Evolutionary conservation across 2,797 vertebrate species (phyloP).

Genomic region (Dallia pectoralis): DNA sequence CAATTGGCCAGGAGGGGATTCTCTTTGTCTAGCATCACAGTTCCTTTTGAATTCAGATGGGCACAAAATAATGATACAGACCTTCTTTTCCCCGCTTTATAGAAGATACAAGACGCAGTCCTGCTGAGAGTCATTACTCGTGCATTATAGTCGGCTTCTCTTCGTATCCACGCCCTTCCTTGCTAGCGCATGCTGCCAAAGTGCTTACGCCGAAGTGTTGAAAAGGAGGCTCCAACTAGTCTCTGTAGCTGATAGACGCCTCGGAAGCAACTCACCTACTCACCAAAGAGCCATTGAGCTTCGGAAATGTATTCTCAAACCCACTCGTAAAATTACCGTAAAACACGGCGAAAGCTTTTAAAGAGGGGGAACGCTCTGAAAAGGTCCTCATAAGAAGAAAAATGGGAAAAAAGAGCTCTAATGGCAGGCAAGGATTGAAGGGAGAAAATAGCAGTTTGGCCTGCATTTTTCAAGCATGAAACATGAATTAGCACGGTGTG

Average conservation of each 20-base stretch:
- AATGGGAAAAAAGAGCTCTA: slow-evolving; percentile 30
- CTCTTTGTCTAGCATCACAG: slow-evolving; percentile 74
- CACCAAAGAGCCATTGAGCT: slow-evolving; percentile 48
- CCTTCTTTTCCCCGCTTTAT: slow-evolving; percentile 73
- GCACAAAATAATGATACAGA: slow-evolving; percentile 71
- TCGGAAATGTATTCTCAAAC: slow-evolving; percentile 34
- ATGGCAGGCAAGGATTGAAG: slow-evolving; percentile 36
- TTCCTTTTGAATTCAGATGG: slow-evolving; percentile 71
- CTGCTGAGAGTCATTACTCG: slow-evolving; percentile 79
- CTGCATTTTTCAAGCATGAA: slow-evolving; percentile 65
- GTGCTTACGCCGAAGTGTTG: slow-evolving; percentile 51
- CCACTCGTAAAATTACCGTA: slow-evolving; percentile 32
- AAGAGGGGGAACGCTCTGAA: slow-evolving; percentile 43
- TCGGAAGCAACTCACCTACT: slow-evolving; percentile 26
- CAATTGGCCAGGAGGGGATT: slow-evolving; percentile 75
- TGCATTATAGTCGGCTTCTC: slow-evolving; percentile 64
- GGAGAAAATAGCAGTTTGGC: slow-evolving; percentile 47
- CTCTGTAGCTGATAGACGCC: slow-evolving; percentile 46
- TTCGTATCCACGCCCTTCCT: slow-evolving; percentile 69
- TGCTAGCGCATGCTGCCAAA: slow-evolving; percentile 24
- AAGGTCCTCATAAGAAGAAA: slow-evolving; percentile 35
- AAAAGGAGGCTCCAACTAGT: slow-evolving; percentile 53
- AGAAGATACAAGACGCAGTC: slow-evolving; percentile 71
- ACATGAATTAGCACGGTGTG: slow-evolving; percentile 69
- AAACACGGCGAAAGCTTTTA: slow-evolving; percentile 41